phyloP scores from a whole-genome alignment of 2,797 vertebrate species.

The Tadarida brasiliensis region DNA sequence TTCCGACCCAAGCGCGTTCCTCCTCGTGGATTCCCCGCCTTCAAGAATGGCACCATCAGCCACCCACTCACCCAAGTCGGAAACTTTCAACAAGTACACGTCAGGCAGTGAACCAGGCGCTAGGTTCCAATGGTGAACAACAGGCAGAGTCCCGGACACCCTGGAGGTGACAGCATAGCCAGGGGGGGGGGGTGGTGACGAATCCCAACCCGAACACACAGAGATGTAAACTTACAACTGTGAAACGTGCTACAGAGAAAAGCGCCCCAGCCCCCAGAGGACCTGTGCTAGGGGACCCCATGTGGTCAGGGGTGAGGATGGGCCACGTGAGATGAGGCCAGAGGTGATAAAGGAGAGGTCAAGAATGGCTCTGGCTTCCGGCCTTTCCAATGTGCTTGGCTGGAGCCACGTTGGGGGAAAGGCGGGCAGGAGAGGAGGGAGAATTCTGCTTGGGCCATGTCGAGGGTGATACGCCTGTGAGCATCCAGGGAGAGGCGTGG shows the following conservation, averaged over 20 bases:
- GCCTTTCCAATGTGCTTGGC: neutral
- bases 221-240: neutral
- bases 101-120: neutral
- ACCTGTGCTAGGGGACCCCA: neutral
- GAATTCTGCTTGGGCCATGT: neutral
- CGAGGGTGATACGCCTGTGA: neutral
- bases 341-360: neutral
- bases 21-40: neutral
- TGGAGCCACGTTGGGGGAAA: rapidly evolving
- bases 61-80: neutral
- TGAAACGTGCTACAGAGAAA: neutral
- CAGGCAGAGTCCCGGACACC: neutral
- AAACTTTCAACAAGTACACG: neutral
- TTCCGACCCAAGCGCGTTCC: neutral
- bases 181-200: rapidly evolving
- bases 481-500: too few species aligned
- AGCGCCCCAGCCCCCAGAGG: neutral
- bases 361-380: neutral
- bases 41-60: neutral
- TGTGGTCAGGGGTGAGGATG: neutral
- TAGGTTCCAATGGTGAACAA: neutral
- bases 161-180: neutral
- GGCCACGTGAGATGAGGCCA: neutral
- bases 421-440: too few species aligned
- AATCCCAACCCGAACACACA: neutral